Conservation (phyloP, 2,113 vertebrate genomes). For the Mastomys natalensis region DNA sequence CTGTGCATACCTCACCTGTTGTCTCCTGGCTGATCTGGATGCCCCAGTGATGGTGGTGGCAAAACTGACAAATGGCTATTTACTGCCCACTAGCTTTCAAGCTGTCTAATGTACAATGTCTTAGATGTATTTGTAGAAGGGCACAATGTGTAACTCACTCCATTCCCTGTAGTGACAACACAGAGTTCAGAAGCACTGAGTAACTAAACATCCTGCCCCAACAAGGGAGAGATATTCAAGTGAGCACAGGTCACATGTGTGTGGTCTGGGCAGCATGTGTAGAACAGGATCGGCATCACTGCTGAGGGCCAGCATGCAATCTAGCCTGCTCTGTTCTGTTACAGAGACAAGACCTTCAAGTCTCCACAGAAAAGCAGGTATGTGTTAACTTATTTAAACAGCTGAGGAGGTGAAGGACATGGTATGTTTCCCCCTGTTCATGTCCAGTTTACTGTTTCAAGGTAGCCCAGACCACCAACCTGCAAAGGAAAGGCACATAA, state of each 20-base stretch:
- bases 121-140: background rate
- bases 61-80: background rate
- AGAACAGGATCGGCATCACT: background rate
- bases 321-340: background rate
- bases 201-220: background rate
- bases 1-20: background rate
- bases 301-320: background rate
- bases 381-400: constrained; percentile 26
- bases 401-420: constrained; percentile 5
- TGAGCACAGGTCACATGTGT: background rate
- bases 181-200: constrained; percentile 1
- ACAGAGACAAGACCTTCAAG: background rate
- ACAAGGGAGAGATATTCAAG: background rate
- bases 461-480: constrained; percentile 62
- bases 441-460: constrained; percentile 72
- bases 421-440: constrained; percentile 42
- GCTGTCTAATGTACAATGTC: background rate
- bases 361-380: constrained; percentile 3
- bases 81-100: background rate
- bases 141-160: background rate
- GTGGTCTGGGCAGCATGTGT: background rate
- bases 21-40: background rate
- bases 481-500: constrained; percentile 79
- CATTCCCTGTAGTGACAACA: background rate
- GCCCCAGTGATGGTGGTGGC: background rate